phyloP scores from a whole-genome alignment of 2,797 vertebrate genomes.

The Sus cebifrons region DNA sequence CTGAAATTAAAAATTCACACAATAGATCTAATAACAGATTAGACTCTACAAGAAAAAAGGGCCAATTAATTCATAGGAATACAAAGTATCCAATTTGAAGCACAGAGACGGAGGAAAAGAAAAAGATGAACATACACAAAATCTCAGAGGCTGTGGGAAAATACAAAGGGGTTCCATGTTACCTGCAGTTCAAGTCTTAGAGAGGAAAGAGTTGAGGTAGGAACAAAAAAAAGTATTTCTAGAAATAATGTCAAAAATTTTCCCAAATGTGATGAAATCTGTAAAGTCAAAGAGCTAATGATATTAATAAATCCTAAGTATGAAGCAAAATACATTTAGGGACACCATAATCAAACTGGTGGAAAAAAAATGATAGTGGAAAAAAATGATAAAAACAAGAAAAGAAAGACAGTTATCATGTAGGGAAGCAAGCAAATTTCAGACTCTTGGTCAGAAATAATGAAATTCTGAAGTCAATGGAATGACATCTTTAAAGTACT shows the following conservation, averaged over 20 bases:
- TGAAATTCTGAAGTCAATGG: not conserved
- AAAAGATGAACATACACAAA: not conserved
- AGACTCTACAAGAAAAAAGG: not conserved
- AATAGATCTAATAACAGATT: not conserved
- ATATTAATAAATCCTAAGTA: not conserved
- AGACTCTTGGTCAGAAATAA: not conserved
- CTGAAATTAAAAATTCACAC: not conserved
- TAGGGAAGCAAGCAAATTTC: not conserved
- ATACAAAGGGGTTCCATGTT: not conserved
- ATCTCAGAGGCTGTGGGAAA: not conserved
- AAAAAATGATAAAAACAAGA: not conserved
- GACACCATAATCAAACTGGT: not conserved
- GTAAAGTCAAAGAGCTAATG: not conserved
- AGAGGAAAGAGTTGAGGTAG: not conserved
- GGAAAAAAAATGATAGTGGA: not conserved
- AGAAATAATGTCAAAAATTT: not conserved
- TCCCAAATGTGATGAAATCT: not conserved
- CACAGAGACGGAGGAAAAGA: not conserved
- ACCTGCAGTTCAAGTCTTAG: not conserved
- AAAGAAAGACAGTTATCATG: not conserved
- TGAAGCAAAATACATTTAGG: not conserved
- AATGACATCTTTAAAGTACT: not conserved
- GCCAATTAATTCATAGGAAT: not conserved
- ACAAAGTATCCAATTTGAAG: not conserved
- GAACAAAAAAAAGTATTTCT: not conserved